Conservation (phyloP, 2,113 vertebrate species). For the Gopherus evgoodei region DNA sequence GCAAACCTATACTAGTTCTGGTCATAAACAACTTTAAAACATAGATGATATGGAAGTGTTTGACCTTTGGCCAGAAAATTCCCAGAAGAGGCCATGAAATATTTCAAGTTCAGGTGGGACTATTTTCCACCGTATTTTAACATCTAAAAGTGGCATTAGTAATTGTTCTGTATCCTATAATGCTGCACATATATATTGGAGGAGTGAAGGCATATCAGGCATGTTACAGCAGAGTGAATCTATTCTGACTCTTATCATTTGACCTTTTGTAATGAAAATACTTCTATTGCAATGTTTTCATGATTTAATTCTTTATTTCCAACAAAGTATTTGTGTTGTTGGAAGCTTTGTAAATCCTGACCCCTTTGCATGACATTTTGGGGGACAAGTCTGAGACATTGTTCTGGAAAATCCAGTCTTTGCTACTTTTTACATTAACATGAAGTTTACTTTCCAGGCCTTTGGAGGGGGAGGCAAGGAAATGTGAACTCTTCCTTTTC, state of each 20-base stretch:
- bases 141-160: background rate
- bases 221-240: fast-evolving
- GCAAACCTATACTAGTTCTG: fast-evolving
- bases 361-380: fast-evolving
- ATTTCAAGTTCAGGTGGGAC: background rate
- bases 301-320: fast-evolving
- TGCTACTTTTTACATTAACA: background rate
- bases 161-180: background rate
- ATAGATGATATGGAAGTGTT: background rate
- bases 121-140: fast-evolving
- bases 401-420: background rate
- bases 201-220: fast-evolving
- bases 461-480: fast-evolving
- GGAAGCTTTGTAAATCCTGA: background rate
- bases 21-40: background rate
- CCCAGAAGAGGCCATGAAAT: background rate
- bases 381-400: background rate
- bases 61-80: background rate
- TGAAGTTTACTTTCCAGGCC: background rate
- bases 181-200: background rate
- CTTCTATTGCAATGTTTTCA: background rate
- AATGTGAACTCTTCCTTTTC: background rate
- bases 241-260: too few relatives aligned
- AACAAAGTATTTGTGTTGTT: background rate
- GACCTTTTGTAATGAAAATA: fast-evolving